Percentiles rank a stretch among this genome's conserved stretches.
phyloP scores from a whole-genome alignment of 2,797 vertebrate species.

The Erpetoichthys calabaricus region DNA sequence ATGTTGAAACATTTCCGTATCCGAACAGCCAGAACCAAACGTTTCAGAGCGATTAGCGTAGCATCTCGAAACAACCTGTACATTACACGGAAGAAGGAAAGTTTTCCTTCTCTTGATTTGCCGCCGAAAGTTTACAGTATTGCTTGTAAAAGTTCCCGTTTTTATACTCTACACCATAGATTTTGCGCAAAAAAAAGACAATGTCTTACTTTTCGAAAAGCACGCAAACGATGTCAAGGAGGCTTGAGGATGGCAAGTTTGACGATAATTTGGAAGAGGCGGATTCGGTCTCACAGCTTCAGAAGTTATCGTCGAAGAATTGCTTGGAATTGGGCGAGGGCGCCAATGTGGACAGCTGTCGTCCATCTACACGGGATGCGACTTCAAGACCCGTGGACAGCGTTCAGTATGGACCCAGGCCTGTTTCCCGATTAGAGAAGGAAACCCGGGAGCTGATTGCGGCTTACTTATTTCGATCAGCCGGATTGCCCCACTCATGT shows the following conservation, averaged over 20 bases:
- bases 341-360: constrained; percentile 22
- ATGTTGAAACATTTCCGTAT: no score
- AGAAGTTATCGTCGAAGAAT: not conserved
- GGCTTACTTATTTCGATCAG: constrained; percentile 31
- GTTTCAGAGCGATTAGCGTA: no score
- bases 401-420: not conserved
- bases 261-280: constrained; percentile 38
- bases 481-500: constrained; percentile 10
- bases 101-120: no score
- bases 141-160: no score
- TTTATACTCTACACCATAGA: no score
- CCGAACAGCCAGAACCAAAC: no score
- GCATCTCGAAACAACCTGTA: no score
- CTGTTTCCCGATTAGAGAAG: constrained; percentile 26
- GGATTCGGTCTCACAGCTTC: constrained; percentile 18
- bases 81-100: no score
- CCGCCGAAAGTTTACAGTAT: no score
- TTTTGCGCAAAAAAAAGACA: no score
- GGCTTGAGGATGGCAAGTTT: constrained; percentile 35
- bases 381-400: constrained; percentile 14
- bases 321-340: not conserved
- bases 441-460: constrained; percentile 51
- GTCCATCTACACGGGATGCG: constrained; percentile 42
- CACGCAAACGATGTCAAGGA: not conserved
- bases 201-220: no score